Evolutionary conservation across 2,797 vertebrate species (phyloP).

Genomic region (Cyprinella venusta): DNA sequence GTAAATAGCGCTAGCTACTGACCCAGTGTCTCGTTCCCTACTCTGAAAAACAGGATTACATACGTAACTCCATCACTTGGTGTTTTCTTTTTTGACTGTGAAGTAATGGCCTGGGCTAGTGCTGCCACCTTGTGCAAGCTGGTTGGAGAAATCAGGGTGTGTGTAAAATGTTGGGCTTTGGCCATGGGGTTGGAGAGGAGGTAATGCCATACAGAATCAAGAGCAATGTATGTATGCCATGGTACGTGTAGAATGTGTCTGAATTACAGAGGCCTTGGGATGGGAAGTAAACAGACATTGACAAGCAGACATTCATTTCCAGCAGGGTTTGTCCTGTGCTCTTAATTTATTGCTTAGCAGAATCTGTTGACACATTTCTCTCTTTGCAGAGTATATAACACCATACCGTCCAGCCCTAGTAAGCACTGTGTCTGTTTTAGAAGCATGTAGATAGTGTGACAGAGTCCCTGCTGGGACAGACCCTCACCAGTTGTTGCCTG

Average conservation of each 20-base stretch:
- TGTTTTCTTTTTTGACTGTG: not conserved
- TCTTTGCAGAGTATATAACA: not conserved
- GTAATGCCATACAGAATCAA: not conserved
- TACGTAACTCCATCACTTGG: not conserved
- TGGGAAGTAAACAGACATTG: not conserved
- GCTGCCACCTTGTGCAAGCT: not conserved
- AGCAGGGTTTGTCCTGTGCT: not conserved
- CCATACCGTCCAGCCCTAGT: too few relatives aligned
- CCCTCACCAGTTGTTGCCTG: slow-evolving; percentile 97
- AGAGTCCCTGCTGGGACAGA: not conserved
- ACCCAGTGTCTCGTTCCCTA: not conserved
- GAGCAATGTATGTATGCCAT: not conserved
- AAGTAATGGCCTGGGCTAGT: not conserved
- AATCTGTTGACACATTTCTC: not conserved
- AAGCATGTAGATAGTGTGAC: not conserved
- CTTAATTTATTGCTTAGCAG: not conserved
- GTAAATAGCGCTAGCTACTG: too few relatives aligned
- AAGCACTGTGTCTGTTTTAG: not conserved
- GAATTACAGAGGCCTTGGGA: not conserved
- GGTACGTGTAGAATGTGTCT: not conserved
- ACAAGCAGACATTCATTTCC: not conserved
- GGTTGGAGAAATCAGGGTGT: not conserved
- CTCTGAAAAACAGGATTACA: not conserved
- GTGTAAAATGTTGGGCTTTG: not conserved
- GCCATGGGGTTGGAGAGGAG: not conserved